Conservation (phyloP, 2,888 invertebrate species). For the Elmis aenea region DNA sequence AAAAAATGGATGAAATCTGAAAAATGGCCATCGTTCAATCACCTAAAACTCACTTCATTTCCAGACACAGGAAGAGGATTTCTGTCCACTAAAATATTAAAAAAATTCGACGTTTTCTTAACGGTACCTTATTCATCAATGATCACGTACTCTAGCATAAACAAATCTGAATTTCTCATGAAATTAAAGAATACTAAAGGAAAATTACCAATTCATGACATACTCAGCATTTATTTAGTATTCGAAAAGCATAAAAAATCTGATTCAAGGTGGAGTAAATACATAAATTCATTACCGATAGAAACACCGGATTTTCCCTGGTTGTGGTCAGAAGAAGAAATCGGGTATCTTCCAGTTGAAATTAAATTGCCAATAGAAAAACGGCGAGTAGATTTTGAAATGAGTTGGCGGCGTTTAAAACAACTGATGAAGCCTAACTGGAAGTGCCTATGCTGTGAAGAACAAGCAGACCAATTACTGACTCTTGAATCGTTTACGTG, state of each 20-base stretch:
- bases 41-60: slow-evolving; percentile 57
- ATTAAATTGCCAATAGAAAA: slow-evolving; percentile 52
- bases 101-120: slow-evolving; percentile 56
- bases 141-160: slow-evolving; percentile 53
- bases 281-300: slow-evolving; percentile 65
- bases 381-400: slow-evolving; percentile 50
- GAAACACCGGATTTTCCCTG: slow-evolving; percentile 61
- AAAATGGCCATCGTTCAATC: slow-evolving; percentile 55
- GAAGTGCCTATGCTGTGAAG: slow-evolving; percentile 45
- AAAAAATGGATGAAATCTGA: slow-evolving; percentile 52
- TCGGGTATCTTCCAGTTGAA: slow-evolving; percentile 53
- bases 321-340: slow-evolving; percentile 55
- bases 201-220: slow-evolving; percentile 60
- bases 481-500: slow-evolving; percentile 60
- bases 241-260: slow-evolving; percentile 58
- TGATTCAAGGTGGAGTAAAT: slow-evolving; percentile 57
- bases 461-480: slow-evolving; percentile 48
- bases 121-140: slow-evolving; percentile 57
- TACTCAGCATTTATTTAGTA: slow-evolving; percentile 69
- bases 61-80: slow-evolving; percentile 70
- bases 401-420: slow-evolving; percentile 43
- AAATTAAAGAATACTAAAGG: slow-evolving; percentile 21
- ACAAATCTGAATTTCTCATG: slow-evolving; percentile 29
- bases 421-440: slow-evolving; percentile 45
- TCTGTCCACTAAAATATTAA: slow-evolving; percentile 54